phyloP scores from a whole-genome alignment of 2,113 vertebrate genomes.

The Hippocampus comes region DNA sequence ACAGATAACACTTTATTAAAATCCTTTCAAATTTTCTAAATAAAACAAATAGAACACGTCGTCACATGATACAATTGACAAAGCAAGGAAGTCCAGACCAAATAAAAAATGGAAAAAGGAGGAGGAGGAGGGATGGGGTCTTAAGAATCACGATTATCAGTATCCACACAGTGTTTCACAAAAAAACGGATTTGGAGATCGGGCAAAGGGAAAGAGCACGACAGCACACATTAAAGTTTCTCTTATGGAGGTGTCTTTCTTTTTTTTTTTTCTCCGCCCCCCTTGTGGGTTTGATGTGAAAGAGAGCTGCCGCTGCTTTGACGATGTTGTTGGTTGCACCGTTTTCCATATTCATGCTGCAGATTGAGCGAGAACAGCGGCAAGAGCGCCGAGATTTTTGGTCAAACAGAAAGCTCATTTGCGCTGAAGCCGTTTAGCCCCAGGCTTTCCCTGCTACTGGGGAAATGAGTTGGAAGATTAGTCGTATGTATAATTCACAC shows the following conservation, averaged over 20 bases:
- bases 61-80: conserved; percentile 46
- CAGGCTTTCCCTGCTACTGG: conserved; percentile 62
- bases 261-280: conserved; percentile 11
- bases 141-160: conserved; percentile 54
- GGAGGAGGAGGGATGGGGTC: conserved; percentile 27
- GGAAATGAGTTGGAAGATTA: conserved; percentile 71
- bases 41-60: conserved; percentile 11
- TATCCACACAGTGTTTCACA: conserved; percentile 45
- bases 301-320: conserved; percentile 56
- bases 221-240: conserved; percentile 59
- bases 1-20: conserved; percentile 19
- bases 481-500: conserved; percentile 70
- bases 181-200: conserved; percentile 57
- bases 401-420: conserved; percentile 76
- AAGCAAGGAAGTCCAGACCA: conserved; percentile 37
- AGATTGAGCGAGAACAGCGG: conserved; percentile 50
- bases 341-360: conserved; percentile 70
- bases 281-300: conserved; percentile 59
- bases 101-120: conserved; percentile 23
- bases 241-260: conserved; percentile 50
- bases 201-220: conserved; percentile 38
- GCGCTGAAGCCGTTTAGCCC: conserved; percentile 64
- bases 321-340: conserved; percentile 54
- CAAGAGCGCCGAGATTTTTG: conserved; percentile 59
- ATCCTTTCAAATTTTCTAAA: conserved; percentile 27